Base-by-base conservation (phyloP, 2,888 invertebrate genomes). In the Drosophila monieri region DNA sequence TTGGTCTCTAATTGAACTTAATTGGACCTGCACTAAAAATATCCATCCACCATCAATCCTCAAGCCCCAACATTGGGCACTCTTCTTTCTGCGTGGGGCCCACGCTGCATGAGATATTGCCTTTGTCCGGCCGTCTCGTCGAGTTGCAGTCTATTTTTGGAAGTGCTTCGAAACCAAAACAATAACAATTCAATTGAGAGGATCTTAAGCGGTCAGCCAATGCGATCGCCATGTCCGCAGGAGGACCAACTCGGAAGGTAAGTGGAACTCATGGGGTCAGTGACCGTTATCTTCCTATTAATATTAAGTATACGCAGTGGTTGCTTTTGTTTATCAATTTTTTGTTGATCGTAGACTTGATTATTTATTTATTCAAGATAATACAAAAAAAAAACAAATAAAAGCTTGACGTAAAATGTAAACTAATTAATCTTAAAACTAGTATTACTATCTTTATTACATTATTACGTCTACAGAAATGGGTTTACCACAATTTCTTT, bases 21-120 rank as follows among this genome's bases (percentile, higher is more conserved):
- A 81, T 81, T 81, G 85, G 72, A 73, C 67, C 52, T 66, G 85
- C 74, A 74, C 85, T 85, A 79, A 76, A 76, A 87, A 74, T 86
- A 84, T 85, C 85, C 76, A 81, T 85, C 85, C 76, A 81, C 68
- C 76, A 75, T 76, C 68, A 75, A 73, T 76, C 37, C 55, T 43
- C 35, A 46, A 56, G 58, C 44, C 30, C 54, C 53, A 68, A 49
- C 43, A 32, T 6, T 4, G n/a, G 4, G 61, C 58, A 61, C 47
- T 6, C 56, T 15, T 35, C 65, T 74, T 80, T 64, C 78, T 69
- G 54, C 44, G 60, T 39, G 8, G 25, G 21, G 30, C 10, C 18
- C 37, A 35, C 53, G 37, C 46, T 35, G 32, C 59, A 37, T 30
- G 46, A 8, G 35, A 48, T 1, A n/a, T 49, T 32, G 44, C 55